phyloP scores from a whole-genome alignment of 64 coral and sea anemone species.

The Montipora sp. region DNA sequence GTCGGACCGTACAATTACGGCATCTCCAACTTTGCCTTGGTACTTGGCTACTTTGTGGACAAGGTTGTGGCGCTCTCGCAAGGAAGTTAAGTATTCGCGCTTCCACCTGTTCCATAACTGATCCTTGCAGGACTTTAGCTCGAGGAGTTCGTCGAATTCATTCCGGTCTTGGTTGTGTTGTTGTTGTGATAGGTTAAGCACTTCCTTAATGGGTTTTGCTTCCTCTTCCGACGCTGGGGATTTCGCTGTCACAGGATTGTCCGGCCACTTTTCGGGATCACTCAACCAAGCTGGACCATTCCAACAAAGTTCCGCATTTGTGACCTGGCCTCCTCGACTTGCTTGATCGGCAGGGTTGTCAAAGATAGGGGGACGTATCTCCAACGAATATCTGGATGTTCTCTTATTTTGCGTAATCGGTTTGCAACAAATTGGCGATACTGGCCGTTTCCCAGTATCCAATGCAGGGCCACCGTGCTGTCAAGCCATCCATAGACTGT shows the following conservation, averaged over 20 bases:
- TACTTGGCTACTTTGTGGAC: no score
- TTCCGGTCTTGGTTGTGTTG: slow-evolving; percentile 5
- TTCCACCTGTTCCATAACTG: no score
- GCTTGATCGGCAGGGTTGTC: slow-evolving; percentile 70
- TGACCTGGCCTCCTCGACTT: slow-evolving; percentile 64
- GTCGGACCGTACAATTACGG: no score
- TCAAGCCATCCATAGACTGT: background rate
- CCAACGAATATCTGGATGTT: slow-evolving; percentile 1
- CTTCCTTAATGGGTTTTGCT: slow-evolving; percentile 43
- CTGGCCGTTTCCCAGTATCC: slow-evolving; percentile 11
- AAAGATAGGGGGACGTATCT: slow-evolving; percentile 61
- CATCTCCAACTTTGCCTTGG: no score
- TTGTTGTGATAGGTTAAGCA: slow-evolving; percentile 9
- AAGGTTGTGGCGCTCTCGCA: no score
- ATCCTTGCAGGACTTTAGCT: background rate
- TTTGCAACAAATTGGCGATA: background rate
- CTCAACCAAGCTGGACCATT: slow-evolving; percentile 41
- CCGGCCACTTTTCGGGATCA: slow-evolving; percentile 52
- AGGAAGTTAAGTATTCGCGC: no score
- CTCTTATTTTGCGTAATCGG: background rate
- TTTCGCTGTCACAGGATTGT: slow-evolving; percentile 32
- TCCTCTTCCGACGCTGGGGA: slow-evolving; percentile 27
- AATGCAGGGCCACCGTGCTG: slow-evolving; percentile 7
- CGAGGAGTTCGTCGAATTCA: slow-evolving; percentile 19
- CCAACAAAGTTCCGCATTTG: slow-evolving; percentile 21